Conservation (phyloP, 2,888 invertebrate species). For the Cantharis flavilabris region DNA sequence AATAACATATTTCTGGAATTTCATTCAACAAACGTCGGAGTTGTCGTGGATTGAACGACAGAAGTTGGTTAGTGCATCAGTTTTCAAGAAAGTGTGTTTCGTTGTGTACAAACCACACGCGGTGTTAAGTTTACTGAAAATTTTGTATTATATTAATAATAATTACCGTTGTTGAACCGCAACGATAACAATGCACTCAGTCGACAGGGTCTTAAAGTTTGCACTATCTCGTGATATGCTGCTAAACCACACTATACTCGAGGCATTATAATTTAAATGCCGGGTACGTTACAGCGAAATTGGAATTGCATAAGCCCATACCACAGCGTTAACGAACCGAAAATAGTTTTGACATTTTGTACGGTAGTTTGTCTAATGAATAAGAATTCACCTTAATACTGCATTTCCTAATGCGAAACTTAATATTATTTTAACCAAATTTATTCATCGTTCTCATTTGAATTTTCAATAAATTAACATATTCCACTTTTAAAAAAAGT, state of each 20-base stretch:
- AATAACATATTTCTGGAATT: constrained; percentile 7
- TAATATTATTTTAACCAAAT: neutral
- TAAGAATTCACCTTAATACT: neutral
- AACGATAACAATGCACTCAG: constrained; percentile 36
- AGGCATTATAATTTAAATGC: constrained; percentile 16
- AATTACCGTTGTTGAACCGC: constrained; percentile 37
- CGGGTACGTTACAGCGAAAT: constrained; percentile 13
- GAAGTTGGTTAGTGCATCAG: neutral
- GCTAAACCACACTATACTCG: constrained; percentile 18
- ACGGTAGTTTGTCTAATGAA: neutral
- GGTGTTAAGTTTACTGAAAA: neutral
- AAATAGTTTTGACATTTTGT: constrained; percentile 1
- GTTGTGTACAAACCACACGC: neutral
- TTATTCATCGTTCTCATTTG: neutral
- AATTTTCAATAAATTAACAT: neutral
- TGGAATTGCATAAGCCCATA: constrained; percentile 18
- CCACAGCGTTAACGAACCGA: constrained; percentile 14
- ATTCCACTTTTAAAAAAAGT: neutral
- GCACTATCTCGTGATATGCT: constrained; percentile 15
- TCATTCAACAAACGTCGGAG: constrained; percentile 9
- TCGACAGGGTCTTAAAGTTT: constrained; percentile 17
- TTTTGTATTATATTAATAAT: constrained; percentile 28
- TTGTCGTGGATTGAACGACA: neutral
- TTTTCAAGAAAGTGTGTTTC: neutral
- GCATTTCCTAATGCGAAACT: neutral